phyloP scores from a whole-genome alignment of 2,888 invertebrate species.

The Euzetes globulus region DNA sequence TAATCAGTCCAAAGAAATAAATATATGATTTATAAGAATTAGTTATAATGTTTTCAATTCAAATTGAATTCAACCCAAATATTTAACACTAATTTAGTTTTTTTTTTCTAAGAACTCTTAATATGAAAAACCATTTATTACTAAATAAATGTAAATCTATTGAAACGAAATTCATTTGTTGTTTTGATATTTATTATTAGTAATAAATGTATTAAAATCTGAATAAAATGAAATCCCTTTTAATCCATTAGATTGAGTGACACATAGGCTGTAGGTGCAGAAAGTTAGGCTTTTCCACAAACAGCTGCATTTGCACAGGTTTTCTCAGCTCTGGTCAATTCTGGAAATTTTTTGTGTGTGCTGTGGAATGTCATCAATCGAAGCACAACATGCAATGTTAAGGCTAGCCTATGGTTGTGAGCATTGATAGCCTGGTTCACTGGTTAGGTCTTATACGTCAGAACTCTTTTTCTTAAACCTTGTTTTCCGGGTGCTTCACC shows the following conservation, averaged over 20 bases:
- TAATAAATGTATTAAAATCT: not conserved
- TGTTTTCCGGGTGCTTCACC: constrained; percentile 31
- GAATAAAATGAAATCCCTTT: not conserved
- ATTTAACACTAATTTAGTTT: not conserved
- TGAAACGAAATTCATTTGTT: not conserved
- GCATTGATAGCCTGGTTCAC: not conserved
- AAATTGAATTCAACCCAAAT: constrained; percentile 16
- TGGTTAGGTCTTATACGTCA: constrained; percentile 18
- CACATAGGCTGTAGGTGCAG: constrained; percentile 15
- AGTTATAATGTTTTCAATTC: not conserved
- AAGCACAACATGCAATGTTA: not conserved
- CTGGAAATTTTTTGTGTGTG: not conserved
- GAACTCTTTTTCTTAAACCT: constrained; percentile 23
- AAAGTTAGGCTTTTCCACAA: constrained; percentile 17
- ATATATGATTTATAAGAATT: not conserved
- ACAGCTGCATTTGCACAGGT: not conserved
- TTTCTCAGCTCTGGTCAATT: not conserved
- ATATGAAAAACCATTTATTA: too few relatives aligned
- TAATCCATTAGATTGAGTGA: constrained; percentile 7
- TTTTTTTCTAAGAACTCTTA: too few relatives aligned
- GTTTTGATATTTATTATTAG: not conserved
- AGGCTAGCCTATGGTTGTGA: not conserved
- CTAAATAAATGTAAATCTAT: not conserved
- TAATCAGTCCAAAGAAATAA: constrained; percentile 6
- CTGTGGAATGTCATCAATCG: constrained; percentile 16